Conservation (phyloP, 2,113 vertebrate species). For the Aplodontia rufa region DNA sequence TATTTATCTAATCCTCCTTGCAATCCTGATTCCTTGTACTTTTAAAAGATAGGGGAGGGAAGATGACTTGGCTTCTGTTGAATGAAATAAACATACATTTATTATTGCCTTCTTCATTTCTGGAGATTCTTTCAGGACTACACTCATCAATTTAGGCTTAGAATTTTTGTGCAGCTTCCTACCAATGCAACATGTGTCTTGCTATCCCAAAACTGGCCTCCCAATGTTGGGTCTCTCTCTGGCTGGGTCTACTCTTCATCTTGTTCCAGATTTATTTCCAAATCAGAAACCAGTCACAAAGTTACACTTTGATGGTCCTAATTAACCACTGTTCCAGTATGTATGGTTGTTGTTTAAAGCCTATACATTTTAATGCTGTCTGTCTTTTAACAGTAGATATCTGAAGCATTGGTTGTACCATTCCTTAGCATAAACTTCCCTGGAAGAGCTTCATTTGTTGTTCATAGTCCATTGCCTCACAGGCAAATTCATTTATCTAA, state of each 20-base stretch:
- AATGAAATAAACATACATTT: background rate
- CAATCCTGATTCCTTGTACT: background rate
- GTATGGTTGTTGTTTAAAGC: background rate
- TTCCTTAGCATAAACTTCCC: background rate
- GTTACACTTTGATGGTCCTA: background rate
- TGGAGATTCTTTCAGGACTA: background rate
- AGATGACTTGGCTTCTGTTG: background rate
- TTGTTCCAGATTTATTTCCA: background rate
- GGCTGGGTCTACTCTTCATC: background rate
- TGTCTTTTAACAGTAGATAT: background rate
- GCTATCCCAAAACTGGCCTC: background rate
- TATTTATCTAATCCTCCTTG: background rate
- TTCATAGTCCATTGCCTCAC: background rate
- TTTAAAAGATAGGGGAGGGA: background rate
- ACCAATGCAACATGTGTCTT: background rate
- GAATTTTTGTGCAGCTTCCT: background rate
- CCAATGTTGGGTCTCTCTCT: background rate
- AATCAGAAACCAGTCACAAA: background rate
- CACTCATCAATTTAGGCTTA: background rate
- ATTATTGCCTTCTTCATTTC: background rate
- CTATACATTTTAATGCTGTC: background rate
- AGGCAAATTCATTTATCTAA: background rate
- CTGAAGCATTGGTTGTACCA: background rate
- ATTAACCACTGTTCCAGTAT: background rate
- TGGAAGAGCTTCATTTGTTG: background rate